These are phyloP conservation scores for Malurus elegans DNA, from an alignment of 2,113 vertebrate genomes.

Conservation along the genomic window DNA sequence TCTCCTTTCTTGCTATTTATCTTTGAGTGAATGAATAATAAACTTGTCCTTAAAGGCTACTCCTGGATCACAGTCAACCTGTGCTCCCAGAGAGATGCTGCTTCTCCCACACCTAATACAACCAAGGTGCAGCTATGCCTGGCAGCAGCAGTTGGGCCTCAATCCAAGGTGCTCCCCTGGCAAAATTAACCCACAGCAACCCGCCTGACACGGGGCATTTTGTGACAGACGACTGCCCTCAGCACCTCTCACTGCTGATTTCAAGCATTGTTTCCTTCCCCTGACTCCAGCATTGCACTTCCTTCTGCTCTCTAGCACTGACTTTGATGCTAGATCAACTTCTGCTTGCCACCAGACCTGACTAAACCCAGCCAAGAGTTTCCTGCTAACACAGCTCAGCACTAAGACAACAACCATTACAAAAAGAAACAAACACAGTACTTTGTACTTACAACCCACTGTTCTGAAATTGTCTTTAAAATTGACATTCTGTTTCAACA, in stretches of 20 bases:
- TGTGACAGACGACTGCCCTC: background rate
- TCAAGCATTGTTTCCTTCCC: background rate
- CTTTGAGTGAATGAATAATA: background rate
- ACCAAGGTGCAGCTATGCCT: background rate
- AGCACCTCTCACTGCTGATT: background rate
- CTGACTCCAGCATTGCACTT: background rate
- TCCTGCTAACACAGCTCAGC: background rate
- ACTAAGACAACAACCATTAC: background rate
- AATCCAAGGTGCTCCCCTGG: background rate
- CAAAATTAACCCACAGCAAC: background rate
- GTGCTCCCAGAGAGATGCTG: background rate
- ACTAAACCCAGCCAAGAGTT: background rate
- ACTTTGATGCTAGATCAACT: background rate
- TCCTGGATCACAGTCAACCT: background rate
- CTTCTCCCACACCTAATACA: background rate
- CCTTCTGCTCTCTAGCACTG: background rate
- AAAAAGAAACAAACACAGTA: background rate
- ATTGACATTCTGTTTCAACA: too few relatives aligned
- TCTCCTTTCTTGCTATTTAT: background rate
- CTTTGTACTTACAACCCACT: background rate
- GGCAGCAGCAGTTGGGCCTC: background rate
- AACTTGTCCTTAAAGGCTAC: background rate
- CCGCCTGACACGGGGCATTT: background rate
- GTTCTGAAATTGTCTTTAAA: background rate
- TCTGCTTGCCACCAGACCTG: background rate